Evolutionary conservation across 2,888 invertebrate species (phyloP).

Genomic region (Matsumyia berberina): DNA sequence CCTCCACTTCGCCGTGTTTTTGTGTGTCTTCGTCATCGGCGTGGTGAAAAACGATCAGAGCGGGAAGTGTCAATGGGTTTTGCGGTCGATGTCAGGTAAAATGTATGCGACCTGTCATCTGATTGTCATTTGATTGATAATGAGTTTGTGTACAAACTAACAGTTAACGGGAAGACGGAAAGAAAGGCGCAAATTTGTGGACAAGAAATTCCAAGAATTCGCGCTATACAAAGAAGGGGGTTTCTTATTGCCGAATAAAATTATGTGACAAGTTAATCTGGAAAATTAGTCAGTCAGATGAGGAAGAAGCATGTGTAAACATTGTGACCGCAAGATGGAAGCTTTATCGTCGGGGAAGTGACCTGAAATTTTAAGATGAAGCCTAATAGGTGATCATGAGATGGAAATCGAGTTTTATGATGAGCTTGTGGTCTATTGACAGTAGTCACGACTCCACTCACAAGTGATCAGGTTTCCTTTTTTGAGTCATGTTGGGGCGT

Average conservation of each 20-base stretch:
- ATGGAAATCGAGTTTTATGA: too few relatives aligned
- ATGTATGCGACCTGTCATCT: conserved; percentile 70
- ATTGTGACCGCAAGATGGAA: conserved; percentile 47
- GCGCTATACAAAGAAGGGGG: conserved; percentile 13
- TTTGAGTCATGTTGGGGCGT: too few relatives aligned
- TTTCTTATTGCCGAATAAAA: conserved; percentile 17
- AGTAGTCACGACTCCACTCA: too few relatives aligned
- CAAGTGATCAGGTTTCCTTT: too few relatives aligned
- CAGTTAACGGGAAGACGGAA: conserved; percentile 7
- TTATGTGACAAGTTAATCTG: conserved; percentile 70
- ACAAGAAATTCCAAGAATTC: conserved; percentile 47
- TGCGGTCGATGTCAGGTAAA: conserved; percentile 49
- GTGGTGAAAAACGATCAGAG: conserved; percentile 65
- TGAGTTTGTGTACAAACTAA: conserved; percentile 29
- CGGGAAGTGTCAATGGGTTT: conserved; percentile 46
- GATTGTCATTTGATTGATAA: conserved; percentile 71
- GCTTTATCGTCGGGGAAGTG: background rate
- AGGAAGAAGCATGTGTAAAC: conserved; percentile 27
- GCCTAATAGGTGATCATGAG: too few relatives aligned
- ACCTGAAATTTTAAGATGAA: background rate
- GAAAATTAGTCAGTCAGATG: conserved; percentile 56
- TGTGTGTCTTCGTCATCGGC: background rate
- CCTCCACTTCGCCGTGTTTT: background rate
- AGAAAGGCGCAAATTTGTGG: conserved; percentile 26
- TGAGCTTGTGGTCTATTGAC: too few relatives aligned